Evolutionary conservation across 1,140 invertebrate genomes (phyloP), one percentile per base, ranked within the genome.

Genomic region (Drosophila prosaltans): DNA sequence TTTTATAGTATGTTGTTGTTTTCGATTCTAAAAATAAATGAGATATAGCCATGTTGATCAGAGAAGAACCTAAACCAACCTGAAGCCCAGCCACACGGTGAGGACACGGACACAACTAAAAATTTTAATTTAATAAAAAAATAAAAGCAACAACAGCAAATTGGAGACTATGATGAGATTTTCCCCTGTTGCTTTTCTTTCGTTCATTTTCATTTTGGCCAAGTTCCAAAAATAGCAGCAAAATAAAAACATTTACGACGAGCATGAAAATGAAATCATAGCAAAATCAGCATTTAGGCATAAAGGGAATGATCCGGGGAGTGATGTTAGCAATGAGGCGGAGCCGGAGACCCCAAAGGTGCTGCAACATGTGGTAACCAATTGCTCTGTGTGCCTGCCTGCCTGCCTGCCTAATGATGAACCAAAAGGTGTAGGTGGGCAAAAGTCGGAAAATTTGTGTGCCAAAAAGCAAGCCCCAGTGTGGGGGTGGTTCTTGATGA

Each of bases 261-360:
- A 80, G 65, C 58, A 81, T 59, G 79, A 85, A 78, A 86, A 86
- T 85, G 74, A 86, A 89, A 86, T 86, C 83, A 86, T 80, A 60
- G 76, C 79, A 70, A 59, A 64, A 59, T 61, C 55, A 64, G 39
- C 10, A 24, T 36, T 36, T 36, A 36, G 32, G 6, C 32, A 24
- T 48, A n/a, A 41, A 60, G 16, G 21, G 57, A 58, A 40, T 8
- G 32, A 26, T 36, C 1, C 2, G 6, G 45, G 3, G 3, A 3
- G 9, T 21, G 21, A 3, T 26, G 45, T 26, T 51, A 51, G 45
- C 9, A 51, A 51, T 8, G 24, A 51, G 45, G 45, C 45, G 45
- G 45, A 51, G 21, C 45, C 9, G 3, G 11, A 28, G 16, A 6
- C n/a, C 36, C 28, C 7, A 28, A 30, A 58, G 39, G 62, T 24